Base-by-base conservation (phyloP, 2,888 invertebrate species). In the Pterostichus madidus region DNA sequence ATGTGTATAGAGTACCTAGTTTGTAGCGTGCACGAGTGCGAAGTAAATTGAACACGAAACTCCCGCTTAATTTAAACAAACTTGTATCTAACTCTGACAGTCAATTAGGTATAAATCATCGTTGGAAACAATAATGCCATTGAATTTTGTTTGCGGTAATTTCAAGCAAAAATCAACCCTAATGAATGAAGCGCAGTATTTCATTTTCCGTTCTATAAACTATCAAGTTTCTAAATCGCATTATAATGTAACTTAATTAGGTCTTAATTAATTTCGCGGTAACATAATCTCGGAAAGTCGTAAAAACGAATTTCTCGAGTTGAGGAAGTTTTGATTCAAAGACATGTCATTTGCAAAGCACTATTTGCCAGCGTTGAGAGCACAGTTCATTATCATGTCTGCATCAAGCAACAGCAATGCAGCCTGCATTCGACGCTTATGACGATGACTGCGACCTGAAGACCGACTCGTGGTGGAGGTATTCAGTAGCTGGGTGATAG, bases 401-500 rank as follows among this genome's bases (percentile, higher is more conserved):
- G 64, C 64, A 64, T 64, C 64, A 44, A 44, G 68, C 35, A 44
- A 71, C 15, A 15, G 68, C 68, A 44, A 44, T 24, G 24, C 68
- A 71, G 68, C 39, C 24, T 31, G 59, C 59, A 59, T 0, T 11
- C 17, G 59, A 59, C 59, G 44, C 44, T 39, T 44, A 71, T 44
- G 75, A 75, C 49, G 75, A 31, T 64, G 64, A 75, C n/a, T 52
- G 13, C 35, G 49, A 79, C 8, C 10, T 31, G 64, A 17, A 59
- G 24, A 31, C 59, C 59, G 31, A 64, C 11, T 44, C 44, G 44
- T 15, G 56, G 35, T 39, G 39, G 15, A 56, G 77, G 79, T 53
- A 79, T 79, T 79, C 79, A 79, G 78, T 76, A 53, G 79, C 64
- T 32, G 68, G 68, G 24, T 83, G 83, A 83, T 83, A 77, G 83